Evolutionary conservation across 1,140 invertebrate species (phyloP), one percentile per base, ranked within the genome.

Genomic region (Dreissena rostriformis): DNA sequence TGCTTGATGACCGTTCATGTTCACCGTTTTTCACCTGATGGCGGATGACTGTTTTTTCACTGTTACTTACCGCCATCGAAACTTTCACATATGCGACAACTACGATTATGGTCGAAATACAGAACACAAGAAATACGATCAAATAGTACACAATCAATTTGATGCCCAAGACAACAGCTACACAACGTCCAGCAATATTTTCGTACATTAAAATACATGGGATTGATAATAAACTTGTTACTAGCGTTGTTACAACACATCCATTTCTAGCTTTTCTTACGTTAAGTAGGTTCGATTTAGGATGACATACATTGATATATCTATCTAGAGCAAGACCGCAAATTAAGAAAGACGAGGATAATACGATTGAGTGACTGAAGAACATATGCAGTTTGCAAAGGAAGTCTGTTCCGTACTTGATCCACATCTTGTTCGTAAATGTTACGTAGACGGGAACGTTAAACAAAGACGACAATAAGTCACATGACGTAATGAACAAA

Each of bases 371-470:
- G 6, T 73, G 71, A 19, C 71, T 73, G 19, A 52, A 73, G 51
- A 73, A 49, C 71, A 73, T 73, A 49, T 73, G 71, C 2, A 52
- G 15, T 52, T 73, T 73, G 24, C 71, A 73, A n/a, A 73, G 2
- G n/a, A 52, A 4, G 1, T 52, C 24, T 5, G 28, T 10, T 49
- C 71, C 71, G 49, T 49, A 73, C 4, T 52, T 1, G 49, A 8
- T 12, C 71, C 71, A 73, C 26, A 52, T n/a, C 12, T 4, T 49
- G n/a, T 39, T 73, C 4, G 71, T 73, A 24, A 73, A 73, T 4
- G 28, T 73, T 5, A 73, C 28, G n/a, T 73, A 73, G 26, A 73
- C 49, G 14, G 71, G 71, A 5, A 52, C 49, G 49, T 49, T 73
- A 22, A 52, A n/a, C 19, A 73, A 73, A 19, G 71, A 73, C 28